Conservation (phyloP, 2,888 invertebrate species). For the Pedicia rivosa region DNA sequence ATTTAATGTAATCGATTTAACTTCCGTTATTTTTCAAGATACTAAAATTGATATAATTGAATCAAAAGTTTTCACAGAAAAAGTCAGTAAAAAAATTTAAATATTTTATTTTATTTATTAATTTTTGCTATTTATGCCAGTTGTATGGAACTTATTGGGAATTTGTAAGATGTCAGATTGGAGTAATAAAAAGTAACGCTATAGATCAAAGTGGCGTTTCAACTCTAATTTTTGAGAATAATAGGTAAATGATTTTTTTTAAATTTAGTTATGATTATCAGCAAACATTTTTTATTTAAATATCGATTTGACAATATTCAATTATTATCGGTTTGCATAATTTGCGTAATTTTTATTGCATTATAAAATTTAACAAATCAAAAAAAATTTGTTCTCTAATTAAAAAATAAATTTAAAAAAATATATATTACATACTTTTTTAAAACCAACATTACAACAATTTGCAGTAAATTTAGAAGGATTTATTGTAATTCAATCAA, state of each 20-base stretch:
- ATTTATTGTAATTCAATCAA: no score
- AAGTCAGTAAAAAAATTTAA: conserved; percentile 15
- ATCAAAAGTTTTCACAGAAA: conserved; percentile 23
- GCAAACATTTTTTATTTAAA: no score
- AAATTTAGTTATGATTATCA: no score
- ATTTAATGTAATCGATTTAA: conserved; percentile 26
- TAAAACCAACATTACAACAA: no score
- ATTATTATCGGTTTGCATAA: no score
- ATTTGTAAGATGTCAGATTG: conserved; percentile 15
- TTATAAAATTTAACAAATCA: no score
- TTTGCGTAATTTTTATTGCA: no score
- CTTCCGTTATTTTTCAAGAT: conserved; percentile 22
- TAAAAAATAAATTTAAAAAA: no score
- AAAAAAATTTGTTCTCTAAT: no score
- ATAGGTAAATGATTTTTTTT: conserved; percentile 25
- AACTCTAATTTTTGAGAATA: conserved; percentile 20
- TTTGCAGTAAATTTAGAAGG: no score
- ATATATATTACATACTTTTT: no score
- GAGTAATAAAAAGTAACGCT: conserved; percentile 25
- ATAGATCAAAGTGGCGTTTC: conserved; percentile 27
- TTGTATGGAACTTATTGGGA: background rate
- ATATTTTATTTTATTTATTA: background rate
- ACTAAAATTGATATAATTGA: conserved; percentile 24
- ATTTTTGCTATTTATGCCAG: background rate
- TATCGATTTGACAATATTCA: no score